Evolutionary conservation across 2,113 vertebrate genomes (phyloP), one percentile per base, ranked within the genome.

Genomic region (Bombycilla garrulus): DNA sequence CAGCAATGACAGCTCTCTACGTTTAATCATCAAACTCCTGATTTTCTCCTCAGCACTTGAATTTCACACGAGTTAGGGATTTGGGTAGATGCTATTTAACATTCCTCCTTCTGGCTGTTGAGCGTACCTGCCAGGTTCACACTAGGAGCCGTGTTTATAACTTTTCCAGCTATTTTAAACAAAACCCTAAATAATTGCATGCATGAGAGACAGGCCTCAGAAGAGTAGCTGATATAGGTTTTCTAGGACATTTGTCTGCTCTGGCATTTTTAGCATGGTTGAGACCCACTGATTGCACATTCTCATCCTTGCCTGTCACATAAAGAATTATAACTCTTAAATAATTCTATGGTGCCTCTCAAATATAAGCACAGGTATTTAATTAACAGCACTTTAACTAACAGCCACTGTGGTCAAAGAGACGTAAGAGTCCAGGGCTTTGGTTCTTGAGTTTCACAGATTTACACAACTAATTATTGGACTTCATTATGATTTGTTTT

Each of bases 11-110:
- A 98, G 94, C 88, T 96, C 94, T 93, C 91, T 87, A 42, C 36
- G 3, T 97, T 97, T 97, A 97, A 97, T 97, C 96, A 96, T 94
- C 92, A 96, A 92, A 86, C 76, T 95, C 86, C 93, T 57, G 94
- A 95, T 94, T 97, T 97, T 96, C 93, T 92, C 94, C 71, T 90
- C 26, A 24, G 73, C 81, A 79, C 89, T 91, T 87, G 94, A 97
- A 96, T 96, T 97, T 95, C 95, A 97, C 86, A 93, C 11, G 1
- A 89, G 95, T 95, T 93, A 78, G 44, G 71, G 69, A 86, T 84
- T 81, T 94, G 53, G 36, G 45, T 33, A 86, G 94, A 92, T 71
- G n/a, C 69, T 96, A 65, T 92, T 95, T 96, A 93, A 82, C 62
- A 86, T 79, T 92, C 65, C 36, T 70, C 26, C 51, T 86, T 29